phyloP scores from a whole-genome alignment of 2,113 vertebrate species.

The Cyprinus carpio region DNA sequence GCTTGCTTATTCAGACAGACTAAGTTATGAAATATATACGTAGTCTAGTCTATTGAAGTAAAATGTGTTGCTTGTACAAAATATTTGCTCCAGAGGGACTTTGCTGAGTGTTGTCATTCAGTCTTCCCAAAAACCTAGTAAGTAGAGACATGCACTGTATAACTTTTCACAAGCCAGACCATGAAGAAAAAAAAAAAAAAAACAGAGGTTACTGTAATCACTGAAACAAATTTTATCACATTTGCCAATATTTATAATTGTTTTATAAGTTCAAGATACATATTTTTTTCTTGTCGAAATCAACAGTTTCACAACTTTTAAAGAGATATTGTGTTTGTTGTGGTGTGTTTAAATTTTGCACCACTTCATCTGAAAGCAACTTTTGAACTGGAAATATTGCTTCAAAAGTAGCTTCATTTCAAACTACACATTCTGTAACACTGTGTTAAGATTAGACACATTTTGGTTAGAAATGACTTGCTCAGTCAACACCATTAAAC shows the following conservation, averaged over 20 bases:
- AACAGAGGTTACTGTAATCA: slow-evolving; percentile 39
- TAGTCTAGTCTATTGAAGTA: slow-evolving; percentile 27
- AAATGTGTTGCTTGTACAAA: slow-evolving; percentile 47
- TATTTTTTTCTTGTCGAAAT: neutral
- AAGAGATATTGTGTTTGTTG: too few relatives aligned
- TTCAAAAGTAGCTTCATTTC: neutral
- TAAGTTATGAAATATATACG: slow-evolving; percentile 28
- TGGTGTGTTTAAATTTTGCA: neutral
- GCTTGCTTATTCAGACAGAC: slow-evolving; percentile 41
- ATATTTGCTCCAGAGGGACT: slow-evolving; percentile 38
- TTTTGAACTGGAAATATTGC: slow-evolving; percentile 13
- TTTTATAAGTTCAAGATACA: neutral
- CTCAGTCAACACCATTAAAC: slow-evolving; percentile 46
- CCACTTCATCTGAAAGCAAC: too few relatives aligned
- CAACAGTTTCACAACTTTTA: neutral
- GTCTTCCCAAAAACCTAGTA: slow-evolving; percentile 37
- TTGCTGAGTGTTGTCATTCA: slow-evolving; percentile 43
- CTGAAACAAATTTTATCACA: slow-evolving; percentile 17
- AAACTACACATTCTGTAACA: slow-evolving; percentile 41
- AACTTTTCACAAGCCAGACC: slow-evolving; percentile 43
- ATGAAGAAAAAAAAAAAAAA: neutral
- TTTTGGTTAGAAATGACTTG: slow-evolving; percentile 32
- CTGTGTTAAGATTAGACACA: slow-evolving; percentile 40
- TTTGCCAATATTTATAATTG: slow-evolving; percentile 1
- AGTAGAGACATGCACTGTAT: slow-evolving; percentile 51